These are phyloP conservation scores for Eurois occulta DNA, from an alignment of 2,888 invertebrate genomes.

Conservation along the genomic window DNA sequence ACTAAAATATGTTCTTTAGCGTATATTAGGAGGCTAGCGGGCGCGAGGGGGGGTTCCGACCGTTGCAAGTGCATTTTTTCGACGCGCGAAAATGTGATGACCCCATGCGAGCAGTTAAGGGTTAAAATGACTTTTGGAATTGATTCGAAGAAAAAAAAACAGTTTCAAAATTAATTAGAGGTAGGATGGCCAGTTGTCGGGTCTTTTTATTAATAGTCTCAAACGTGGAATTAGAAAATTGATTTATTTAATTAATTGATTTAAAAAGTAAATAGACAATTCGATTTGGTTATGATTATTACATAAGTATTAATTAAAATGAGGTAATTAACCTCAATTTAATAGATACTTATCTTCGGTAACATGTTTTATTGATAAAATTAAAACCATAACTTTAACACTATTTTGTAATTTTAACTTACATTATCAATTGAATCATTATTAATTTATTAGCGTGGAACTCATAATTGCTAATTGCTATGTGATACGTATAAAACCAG, in stretches of 20 bases:
- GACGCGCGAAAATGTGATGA: too few relatives aligned
- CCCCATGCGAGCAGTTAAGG: too few relatives aligned
- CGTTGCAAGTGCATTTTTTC: too few relatives aligned
- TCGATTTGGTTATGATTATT: constrained; percentile 37
- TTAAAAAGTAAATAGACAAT: constrained; percentile 44
- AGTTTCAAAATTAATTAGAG: constrained; percentile 61
- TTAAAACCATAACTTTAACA: constrained; percentile 13
- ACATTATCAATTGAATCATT: neutral
- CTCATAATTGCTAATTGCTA: neutral
- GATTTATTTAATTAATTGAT: constrained; percentile 59
- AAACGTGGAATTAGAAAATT: constrained; percentile 51
- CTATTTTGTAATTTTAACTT: constrained; percentile 7
- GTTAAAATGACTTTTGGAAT: constrained; percentile 66
- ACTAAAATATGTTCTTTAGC: too few relatives aligned
- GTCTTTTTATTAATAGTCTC: constrained; percentile 56
- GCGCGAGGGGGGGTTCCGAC: too few relatives aligned
- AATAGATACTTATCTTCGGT: neutral
- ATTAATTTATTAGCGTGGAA: neutral
- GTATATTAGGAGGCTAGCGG: too few relatives aligned
- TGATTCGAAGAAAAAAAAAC: constrained; percentile 43
- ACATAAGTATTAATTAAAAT: constrained; percentile 34
- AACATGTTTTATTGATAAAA: neutral
- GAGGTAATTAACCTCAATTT: constrained; percentile 15
- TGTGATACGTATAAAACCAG: neutral
- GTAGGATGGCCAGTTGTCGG: constrained; percentile 55